A percentile compares a stretch with the other conserved stretches of the same genome.
phyloP scores from a whole-genome alignment of 2,113 vertebrate genomes.

The Proteles cristata region DNA sequence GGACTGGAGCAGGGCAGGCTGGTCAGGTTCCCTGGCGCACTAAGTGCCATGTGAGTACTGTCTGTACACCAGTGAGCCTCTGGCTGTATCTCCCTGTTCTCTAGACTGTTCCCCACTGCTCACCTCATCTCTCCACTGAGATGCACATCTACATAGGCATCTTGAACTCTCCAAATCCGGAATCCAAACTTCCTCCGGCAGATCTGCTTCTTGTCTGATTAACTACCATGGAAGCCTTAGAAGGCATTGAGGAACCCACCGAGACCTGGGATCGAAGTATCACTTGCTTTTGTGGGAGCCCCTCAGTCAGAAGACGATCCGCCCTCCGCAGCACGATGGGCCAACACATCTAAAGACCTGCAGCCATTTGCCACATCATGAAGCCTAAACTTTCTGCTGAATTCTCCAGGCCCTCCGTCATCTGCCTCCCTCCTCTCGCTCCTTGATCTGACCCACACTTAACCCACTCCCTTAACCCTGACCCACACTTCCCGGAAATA shows the following conservation, averaged over 20 bases:
- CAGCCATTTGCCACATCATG: background rate
- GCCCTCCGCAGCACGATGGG: background rate
- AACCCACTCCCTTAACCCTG: background rate
- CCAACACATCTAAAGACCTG: rapidly evolving
- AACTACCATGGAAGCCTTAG: background rate
- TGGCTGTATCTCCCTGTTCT: background rate
- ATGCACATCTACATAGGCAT: background rate
- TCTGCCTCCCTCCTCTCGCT: background rate
- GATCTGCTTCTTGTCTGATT: background rate
- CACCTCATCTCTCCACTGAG: background rate
- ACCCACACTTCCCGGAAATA: background rate
- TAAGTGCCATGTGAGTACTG: background rate
- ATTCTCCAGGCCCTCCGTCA: rapidly evolving
- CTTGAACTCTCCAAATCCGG: background rate
- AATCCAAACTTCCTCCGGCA: background rate
- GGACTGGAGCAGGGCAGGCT: background rate
- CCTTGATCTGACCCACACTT: rapidly evolving
- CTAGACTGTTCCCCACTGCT: background rate
- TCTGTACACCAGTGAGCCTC: rapidly evolving
- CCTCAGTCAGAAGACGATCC: background rate
- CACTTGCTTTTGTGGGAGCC: background rate
- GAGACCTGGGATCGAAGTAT: background rate
- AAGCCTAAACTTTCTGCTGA: background rate
- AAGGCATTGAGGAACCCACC: background rate
- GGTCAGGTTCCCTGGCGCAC: background rate